phyloP scores from a whole-genome alignment of 1,140 invertebrate genomes.

The Trachymyrmex septentrionalis region DNA sequence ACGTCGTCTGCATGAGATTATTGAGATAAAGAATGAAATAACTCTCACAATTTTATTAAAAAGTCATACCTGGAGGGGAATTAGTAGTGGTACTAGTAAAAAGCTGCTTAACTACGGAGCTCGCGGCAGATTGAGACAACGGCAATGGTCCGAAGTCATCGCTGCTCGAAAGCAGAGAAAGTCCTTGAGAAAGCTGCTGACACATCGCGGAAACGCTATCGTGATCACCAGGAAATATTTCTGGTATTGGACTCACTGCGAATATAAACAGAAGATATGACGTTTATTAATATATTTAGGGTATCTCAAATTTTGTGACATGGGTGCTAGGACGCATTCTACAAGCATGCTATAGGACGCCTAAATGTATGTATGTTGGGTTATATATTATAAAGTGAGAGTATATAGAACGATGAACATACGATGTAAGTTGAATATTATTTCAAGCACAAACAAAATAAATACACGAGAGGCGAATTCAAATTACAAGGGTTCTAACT shows the following conservation, averaged over 20 bases:
- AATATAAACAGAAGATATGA: constrained; percentile 73
- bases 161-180: constrained; percentile 92
- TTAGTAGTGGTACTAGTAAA: constrained; percentile 75
- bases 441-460: constrained; percentile 36
- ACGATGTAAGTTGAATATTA: constrained; percentile 19
- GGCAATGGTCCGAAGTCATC: constrained; percentile 88
- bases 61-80: constrained; percentile 78
- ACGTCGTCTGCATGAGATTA: background rate
- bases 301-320: background rate
- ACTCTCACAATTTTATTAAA: background rate
- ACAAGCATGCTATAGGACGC: constrained; percentile 68
- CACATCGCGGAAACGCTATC: constrained; percentile 95
- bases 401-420: constrained; percentile 4
- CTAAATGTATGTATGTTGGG: constrained; percentile 12
- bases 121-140: constrained; percentile 79
- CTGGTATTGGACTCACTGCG: constrained; percentile 92
- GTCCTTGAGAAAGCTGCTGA: constrained; percentile 94
- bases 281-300: constrained; percentile 14
- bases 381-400: constrained; percentile 15
- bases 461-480: background rate
- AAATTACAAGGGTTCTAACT: constrained; percentile 60
- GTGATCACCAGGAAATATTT: constrained; percentile 90
- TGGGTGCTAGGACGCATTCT: constrained; percentile 71
- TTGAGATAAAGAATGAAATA: background rate
- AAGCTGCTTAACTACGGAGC: constrained; percentile 80